These are phyloP conservation scores for Lysandra bellargus DNA, from an alignment of 2,888 invertebrate species.

Conservation along the genomic window DNA sequence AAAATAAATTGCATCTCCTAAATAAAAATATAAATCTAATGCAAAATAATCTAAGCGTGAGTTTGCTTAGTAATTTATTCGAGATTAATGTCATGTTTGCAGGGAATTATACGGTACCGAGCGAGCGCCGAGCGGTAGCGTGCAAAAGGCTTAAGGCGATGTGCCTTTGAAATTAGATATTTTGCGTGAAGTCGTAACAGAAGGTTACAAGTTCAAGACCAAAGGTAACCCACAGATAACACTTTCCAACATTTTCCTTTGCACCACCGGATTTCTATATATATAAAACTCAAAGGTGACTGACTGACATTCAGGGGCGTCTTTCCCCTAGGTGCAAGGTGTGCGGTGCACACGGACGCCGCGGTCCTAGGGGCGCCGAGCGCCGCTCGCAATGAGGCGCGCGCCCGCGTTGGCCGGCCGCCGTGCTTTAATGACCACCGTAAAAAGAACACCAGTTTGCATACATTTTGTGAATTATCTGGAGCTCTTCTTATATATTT, in stretches of 20 bases:
- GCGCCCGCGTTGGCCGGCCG: too few species aligned
- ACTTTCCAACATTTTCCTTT: not conserved
- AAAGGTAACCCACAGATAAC: not conserved
- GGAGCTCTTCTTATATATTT: too few species aligned
- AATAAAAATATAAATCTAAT: not conserved
- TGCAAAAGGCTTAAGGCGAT: constrained; percentile 54
- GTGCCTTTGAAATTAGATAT: constrained; percentile 56
- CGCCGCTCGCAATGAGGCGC: too few species aligned
- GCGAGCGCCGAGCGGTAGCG: constrained; percentile 46
- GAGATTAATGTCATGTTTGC: constrained; percentile 45
- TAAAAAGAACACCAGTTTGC: too few species aligned
- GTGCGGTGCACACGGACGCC: too few species aligned
- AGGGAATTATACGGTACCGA: constrained; percentile 47
- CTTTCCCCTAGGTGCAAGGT: too few species aligned
- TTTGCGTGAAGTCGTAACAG: constrained; percentile 54
- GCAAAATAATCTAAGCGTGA: not conserved
- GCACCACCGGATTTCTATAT: not conserved
- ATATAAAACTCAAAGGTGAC: too few species aligned
- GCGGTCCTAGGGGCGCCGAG: too few species aligned
- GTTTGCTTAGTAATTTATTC: constrained; percentile 13
- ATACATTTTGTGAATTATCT: too few species aligned
- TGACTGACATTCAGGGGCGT: too few species aligned
- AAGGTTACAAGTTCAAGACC: constrained; percentile 12
- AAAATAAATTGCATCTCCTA: not conserved
- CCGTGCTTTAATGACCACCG: too few species aligned